phyloP scores from a whole-genome alignment of 2,888 invertebrate genomes.

The Habroteleia sp. region DNA sequence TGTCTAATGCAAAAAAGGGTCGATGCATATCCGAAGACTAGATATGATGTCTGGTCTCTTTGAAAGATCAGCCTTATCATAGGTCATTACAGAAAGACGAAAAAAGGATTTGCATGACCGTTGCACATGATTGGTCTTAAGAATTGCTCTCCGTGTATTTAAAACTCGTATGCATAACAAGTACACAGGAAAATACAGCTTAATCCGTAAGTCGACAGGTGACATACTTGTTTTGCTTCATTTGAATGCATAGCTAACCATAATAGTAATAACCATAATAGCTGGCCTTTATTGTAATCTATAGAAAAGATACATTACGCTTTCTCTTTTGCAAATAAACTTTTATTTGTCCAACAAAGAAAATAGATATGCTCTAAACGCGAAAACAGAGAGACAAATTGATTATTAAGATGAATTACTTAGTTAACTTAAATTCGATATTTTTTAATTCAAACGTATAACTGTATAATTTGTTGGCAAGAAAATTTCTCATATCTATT shows the following conservation, averaged over 20 bases:
- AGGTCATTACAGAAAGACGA: slow-evolving; percentile 51
- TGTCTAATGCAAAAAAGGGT: slow-evolving; percentile 20
- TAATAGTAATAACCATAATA: slow-evolving; percentile 49
- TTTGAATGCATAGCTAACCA: slow-evolving; percentile 38
- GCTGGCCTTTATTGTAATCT: slow-evolving; percentile 46
- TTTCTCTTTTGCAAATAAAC: slow-evolving; percentile 12
- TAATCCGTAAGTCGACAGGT: slow-evolving; percentile 46
- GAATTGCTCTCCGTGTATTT: slow-evolving; percentile 4
- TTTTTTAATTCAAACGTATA: too few relatives aligned
- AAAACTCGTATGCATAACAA: background rate
- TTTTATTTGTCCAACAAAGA: slow-evolving; percentile 20
- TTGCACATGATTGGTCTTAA: slow-evolving; percentile 37
- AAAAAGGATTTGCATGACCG: slow-evolving; percentile 52
- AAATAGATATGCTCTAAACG: slow-evolving; percentile 16
- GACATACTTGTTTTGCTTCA: slow-evolving; percentile 42
- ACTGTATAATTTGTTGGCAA: too few relatives aligned
- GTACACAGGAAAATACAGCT: slow-evolving; percentile 16
- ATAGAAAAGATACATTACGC: slow-evolving; percentile 30
- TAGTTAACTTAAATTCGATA: too few relatives aligned
- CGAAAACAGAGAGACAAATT: too few relatives aligned
- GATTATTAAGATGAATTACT: too few relatives aligned
- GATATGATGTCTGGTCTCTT: slow-evolving; percentile 29
- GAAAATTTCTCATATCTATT: too few relatives aligned
- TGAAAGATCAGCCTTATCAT: slow-evolving; percentile 47
- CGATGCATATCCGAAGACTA: slow-evolving; percentile 24